Percentiles rank a stretch among this genome's conserved stretches.
These are phyloP conservation scores for Rhagonycha lutea DNA, from an alignment of 2,888 invertebrate genomes.

Conservation along the genomic window DNA sequence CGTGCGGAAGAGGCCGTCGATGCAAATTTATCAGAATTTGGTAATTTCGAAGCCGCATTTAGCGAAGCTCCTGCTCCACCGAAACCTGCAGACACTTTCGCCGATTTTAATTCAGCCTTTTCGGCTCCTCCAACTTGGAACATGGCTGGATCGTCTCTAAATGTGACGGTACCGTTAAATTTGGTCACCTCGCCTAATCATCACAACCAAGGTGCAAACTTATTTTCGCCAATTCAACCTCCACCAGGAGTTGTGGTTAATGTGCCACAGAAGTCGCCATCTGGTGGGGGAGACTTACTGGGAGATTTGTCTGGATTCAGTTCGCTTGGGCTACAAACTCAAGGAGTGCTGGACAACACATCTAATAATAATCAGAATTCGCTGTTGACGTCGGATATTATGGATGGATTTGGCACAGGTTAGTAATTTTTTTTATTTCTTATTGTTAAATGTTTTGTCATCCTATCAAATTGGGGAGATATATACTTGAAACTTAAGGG, in stretches of 20 bases:
- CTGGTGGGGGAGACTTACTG: conserved; percentile 41
- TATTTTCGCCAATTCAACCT: conserved; percentile 2
- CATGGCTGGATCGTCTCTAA: background rate
- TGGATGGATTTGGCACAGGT: conserved; percentile 40
- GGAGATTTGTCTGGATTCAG: conserved; percentile 47
- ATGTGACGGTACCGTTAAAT: background rate
- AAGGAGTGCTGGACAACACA: conserved; percentile 8
- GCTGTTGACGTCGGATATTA: conserved; percentile 27
- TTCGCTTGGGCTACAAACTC: conserved; percentile 37
- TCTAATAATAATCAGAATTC: conserved; percentile 30
- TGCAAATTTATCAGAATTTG: conserved; percentile 64
- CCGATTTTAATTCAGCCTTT: conserved; percentile 81
- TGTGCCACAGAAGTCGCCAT: conserved; percentile 4
- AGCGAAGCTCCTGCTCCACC: conserved; percentile 31
- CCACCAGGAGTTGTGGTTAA: conserved; percentile 8
- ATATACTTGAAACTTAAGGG: conserved; percentile 8
- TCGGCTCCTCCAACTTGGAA: conserved; percentile 23
- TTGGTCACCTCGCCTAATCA: conserved; percentile 8
- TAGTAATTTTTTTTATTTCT: conserved; percentile 22
- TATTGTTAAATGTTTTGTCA: background rate
- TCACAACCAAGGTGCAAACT: background rate
- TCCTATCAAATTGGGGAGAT: background rate
- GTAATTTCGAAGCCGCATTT: conserved; percentile 78
- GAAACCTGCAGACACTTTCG: conserved; percentile 68
- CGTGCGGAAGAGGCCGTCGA: conserved; percentile 51